Percentiles rank a stretch among this genome's conserved stretches.
These are phyloP conservation scores for Cheilosia urbana DNA, from an alignment of 2,888 invertebrate genomes.

Conservation along the genomic window DNA sequence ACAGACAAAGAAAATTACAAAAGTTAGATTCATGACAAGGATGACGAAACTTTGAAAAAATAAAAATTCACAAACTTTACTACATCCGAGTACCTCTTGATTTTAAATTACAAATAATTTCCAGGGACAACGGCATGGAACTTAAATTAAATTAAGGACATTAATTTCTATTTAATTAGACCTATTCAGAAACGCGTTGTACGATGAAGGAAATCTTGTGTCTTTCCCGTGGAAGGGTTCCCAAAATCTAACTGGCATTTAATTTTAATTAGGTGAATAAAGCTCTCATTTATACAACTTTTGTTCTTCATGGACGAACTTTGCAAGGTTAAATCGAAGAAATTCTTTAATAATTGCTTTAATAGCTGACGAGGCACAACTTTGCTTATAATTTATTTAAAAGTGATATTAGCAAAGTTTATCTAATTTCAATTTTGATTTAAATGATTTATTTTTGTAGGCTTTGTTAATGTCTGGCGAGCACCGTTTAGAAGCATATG, in stretches of 20 bases:
- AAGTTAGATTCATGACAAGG: conserved; percentile 45
- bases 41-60: conserved; percentile 26
- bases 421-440: conserved; percentile 21
- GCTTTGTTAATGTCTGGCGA: background rate
- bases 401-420: too few species aligned
- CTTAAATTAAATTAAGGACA: conserved; percentile 39
- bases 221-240: conserved; percentile 13
- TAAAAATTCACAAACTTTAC: conserved; percentile 16
- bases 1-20: conserved; percentile 44
- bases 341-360: conserved; percentile 15
- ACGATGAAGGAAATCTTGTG: conserved; percentile 1
- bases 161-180: conserved; percentile 50
- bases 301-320: conserved; percentile 21
- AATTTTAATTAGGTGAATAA: conserved; percentile 51
- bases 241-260: conserved; percentile 36
- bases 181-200: conserved; percentile 19
- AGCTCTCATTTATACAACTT: conserved; percentile 21
- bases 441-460: conserved; percentile 17
- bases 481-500: too few species aligned
- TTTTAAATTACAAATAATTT: conserved; percentile 35
- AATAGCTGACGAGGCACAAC: conserved; percentile 16
- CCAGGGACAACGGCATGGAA: conserved; percentile 17
- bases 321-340: conserved; percentile 1
- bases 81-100: conserved; percentile 17
- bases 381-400: conserved; percentile 44